These are phyloP conservation scores for Cacatua alba DNA, from an alignment of 2,113 vertebrate genomes.

Conservation along the genomic window DNA sequence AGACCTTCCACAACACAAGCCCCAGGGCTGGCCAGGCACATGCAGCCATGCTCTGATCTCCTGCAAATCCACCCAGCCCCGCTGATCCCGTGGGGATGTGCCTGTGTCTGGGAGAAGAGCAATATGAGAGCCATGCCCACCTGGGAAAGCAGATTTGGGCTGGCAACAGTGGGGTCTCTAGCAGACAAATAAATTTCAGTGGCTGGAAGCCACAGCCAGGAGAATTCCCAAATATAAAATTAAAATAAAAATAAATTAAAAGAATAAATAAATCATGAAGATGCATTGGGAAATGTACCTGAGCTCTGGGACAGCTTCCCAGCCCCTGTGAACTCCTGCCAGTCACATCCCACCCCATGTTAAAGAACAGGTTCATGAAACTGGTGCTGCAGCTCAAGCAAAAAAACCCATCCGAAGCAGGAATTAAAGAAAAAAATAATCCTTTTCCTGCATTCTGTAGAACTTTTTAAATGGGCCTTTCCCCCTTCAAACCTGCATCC, in stretches of 20 bases:
- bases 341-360: too few relatives aligned
- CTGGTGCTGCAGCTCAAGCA: not conserved
- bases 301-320: not conserved
- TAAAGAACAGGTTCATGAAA: not conserved
- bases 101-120: not conserved
- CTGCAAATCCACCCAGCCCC: not conserved
- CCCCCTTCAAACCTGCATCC: not conserved
- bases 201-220: not conserved
- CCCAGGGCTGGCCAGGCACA: not conserved
- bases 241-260: not conserved
- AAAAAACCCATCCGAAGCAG: not conserved
- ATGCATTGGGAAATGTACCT: not conserved
- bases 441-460: not conserved
- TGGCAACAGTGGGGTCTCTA: not conserved
- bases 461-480: not conserved
- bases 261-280: rapidly evolving
- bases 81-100: rapidly evolving
- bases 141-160: not conserved
- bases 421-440: not conserved
- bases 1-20: not conserved
- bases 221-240: not conserved
- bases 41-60: not conserved
- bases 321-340: not conserved
- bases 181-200: not conserved
- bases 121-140: rapidly evolving